phyloP scores from a whole-genome alignment of 2,888 invertebrate genomes.

The Calephelis perditalis region DNA sequence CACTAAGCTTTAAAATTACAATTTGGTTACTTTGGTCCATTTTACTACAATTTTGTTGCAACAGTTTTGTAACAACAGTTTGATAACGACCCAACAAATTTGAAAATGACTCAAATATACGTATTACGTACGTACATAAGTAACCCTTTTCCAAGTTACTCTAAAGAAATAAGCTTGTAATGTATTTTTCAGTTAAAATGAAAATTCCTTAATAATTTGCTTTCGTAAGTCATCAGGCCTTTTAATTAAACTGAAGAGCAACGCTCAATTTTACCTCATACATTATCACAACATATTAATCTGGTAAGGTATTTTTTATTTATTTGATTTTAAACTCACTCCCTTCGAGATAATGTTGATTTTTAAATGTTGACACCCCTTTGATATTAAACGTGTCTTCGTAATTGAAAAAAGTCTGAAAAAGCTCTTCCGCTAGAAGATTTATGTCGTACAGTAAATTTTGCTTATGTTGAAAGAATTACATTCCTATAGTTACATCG shows the following conservation, averaged over 20 bases:
- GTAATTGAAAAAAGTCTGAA: slow-evolving; percentile 11
- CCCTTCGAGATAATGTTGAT: neutral
- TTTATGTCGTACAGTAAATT: slow-evolving; percentile 3
- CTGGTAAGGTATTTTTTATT: neutral
- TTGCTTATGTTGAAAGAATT: neutral
- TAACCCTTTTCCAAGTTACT: no score
- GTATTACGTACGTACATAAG: no score
- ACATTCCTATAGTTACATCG: no score
- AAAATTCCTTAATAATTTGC: neutral
- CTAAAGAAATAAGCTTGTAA: no score
- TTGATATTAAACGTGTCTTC: neutral
- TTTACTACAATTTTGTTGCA: no score
- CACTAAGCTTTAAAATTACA: no score
- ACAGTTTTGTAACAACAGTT: no score
- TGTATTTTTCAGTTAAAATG: no score
- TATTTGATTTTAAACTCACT: slow-evolving; percentile 7
- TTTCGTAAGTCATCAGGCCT: slow-evolving; percentile 2
- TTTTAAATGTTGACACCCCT: neutral
- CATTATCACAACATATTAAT: slow-evolving; percentile 3
- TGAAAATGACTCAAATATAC: no score
- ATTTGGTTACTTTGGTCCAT: no score
- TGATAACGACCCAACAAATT: no score
- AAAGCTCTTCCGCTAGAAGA: slow-evolving; percentile 4
- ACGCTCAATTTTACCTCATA: slow-evolving; percentile 4
- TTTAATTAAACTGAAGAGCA: slow-evolving; percentile 7